These are phyloP conservation scores for Bryconaethiops microstoma DNA, from an alignment of 2,797 vertebrate genomes.

Conservation along the genomic window DNA sequence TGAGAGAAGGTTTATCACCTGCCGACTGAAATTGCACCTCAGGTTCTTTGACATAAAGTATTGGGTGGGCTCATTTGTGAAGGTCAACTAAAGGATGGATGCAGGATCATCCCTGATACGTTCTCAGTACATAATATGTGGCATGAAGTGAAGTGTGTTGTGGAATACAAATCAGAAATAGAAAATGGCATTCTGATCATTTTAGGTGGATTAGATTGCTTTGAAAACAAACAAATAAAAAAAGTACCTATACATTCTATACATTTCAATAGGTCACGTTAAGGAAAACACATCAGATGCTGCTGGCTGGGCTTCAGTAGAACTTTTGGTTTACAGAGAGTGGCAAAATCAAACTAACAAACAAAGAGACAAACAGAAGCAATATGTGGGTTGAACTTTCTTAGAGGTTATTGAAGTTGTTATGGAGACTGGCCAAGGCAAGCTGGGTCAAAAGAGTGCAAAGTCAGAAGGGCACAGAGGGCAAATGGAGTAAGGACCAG, in stretches of 20 bases:
- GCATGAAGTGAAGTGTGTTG: not conserved
- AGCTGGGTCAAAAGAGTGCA: constrained; percentile 20
- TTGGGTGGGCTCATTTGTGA: constrained; percentile 36
- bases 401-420: constrained; percentile 16
- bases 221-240: not conserved
- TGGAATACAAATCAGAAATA: not conserved
- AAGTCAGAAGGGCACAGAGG: constrained; percentile 35
- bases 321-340: not conserved
- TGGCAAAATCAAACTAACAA: not conserved
- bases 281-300: not conserved
- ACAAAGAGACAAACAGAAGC: not conserved
- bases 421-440: constrained; percentile 26
- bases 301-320: not conserved
- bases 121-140: constrained; percentile 15
- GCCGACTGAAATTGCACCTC: constrained; percentile 63
- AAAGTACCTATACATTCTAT: not conserved
- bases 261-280: not conserved
- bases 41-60: constrained; percentile 59
- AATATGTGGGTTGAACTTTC: constrained; percentile 1
- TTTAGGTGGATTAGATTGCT: not conserved
- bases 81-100: constrained; percentile 55
- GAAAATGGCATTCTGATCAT: not conserved
- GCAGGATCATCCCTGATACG: constrained; percentile 30
- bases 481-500: constrained; percentile 25
- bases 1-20: constrained; percentile 69